Percentiles rank a stretch among this genome's conserved stretches.
These are phyloP conservation scores for Nomada fucata DNA, from an alignment of 2,888 invertebrate genomes.

Conservation along the genomic window DNA sequence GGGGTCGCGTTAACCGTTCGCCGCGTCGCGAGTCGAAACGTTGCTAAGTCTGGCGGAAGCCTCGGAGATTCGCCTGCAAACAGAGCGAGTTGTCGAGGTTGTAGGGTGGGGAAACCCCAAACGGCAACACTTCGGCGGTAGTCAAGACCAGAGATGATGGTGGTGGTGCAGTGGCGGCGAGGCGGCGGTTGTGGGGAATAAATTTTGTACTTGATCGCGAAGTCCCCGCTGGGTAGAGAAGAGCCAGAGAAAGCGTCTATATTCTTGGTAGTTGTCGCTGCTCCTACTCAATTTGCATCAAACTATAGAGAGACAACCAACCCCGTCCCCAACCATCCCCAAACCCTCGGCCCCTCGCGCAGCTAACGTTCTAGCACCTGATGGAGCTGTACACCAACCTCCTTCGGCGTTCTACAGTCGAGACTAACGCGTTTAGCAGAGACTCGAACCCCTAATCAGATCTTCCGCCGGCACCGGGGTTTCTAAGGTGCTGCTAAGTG, in stretches of 20 bases:
- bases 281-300: constrained; percentile 83
- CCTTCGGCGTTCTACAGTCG: constrained; percentile 71
- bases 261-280: constrained; percentile 72
- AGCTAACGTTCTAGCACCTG: constrained; percentile 68
- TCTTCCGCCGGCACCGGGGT: constrained; percentile 78
- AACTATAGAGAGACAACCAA: constrained; percentile 73
- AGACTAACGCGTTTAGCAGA: constrained; percentile 84
- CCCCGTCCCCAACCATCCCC: constrained; percentile 37
- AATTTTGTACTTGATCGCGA: constrained; percentile 78
- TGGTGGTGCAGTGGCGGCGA: constrained; percentile 45
- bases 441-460: constrained; percentile 84
- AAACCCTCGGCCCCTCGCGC: constrained; percentile 28
- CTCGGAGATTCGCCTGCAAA: constrained; percentile 70
- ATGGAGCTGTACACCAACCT: constrained; percentile 62
- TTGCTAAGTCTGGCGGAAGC: constrained; percentile 69
- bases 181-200: constrained; percentile 73
- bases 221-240: constrained; percentile 70
- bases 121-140: constrained; percentile 74
- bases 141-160: constrained; percentile 59
- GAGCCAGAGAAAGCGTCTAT: constrained; percentile 57
- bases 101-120: constrained; percentile 76
- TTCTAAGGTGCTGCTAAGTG: constrained; percentile 82
- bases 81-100: constrained; percentile 64
- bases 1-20: constrained; percentile 53
- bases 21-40: constrained; percentile 43